phyloP scores from a whole-genome alignment of 2,113 vertebrate genomes.

The Strix uralensis region DNA sequence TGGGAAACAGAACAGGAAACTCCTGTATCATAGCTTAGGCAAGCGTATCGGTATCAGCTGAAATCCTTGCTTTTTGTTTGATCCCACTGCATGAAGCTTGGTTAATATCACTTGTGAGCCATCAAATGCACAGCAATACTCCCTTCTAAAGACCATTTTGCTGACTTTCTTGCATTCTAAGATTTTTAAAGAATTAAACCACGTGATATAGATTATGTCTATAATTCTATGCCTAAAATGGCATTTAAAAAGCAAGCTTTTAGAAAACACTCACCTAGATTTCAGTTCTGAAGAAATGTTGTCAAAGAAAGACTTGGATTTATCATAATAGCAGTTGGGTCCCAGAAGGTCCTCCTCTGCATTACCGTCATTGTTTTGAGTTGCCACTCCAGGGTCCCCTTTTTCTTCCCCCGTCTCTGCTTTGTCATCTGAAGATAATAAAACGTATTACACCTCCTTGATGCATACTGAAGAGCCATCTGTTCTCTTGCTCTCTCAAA shows the following conservation, averaged over 20 bases:
- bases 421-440: constrained; percentile 76
- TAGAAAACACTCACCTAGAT: constrained; percentile 76
- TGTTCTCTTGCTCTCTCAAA: constrained; percentile 31
- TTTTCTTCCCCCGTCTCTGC: constrained; percentile 75
- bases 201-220: fast-evolving
- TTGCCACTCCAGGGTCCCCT: constrained; percentile 76
- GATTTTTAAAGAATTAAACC: not conserved
- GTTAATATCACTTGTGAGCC: not conserved
- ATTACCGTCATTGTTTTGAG: constrained; percentile 66
- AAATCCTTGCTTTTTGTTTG: not conserved
- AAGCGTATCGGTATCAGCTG: not conserved
- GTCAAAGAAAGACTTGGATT: constrained; percentile 96
- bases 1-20: not conserved
- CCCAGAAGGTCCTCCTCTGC: constrained; percentile 80
- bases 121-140: not conserved
- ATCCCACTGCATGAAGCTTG: not conserved
- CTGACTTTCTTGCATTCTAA: not conserved
- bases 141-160: not conserved
- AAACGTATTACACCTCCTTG: not conserved
- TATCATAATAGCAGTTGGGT: constrained; percentile 93
- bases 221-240: not conserved
- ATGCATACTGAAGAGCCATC: constrained; percentile 14
- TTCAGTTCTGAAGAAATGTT: constrained; percentile 93
- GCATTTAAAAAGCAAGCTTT: not conserved
- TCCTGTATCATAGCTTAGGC: not conserved